Base-by-base conservation (phyloP, 2,888 invertebrate genomes). In the Caenorhabditis imperialis region DNA sequence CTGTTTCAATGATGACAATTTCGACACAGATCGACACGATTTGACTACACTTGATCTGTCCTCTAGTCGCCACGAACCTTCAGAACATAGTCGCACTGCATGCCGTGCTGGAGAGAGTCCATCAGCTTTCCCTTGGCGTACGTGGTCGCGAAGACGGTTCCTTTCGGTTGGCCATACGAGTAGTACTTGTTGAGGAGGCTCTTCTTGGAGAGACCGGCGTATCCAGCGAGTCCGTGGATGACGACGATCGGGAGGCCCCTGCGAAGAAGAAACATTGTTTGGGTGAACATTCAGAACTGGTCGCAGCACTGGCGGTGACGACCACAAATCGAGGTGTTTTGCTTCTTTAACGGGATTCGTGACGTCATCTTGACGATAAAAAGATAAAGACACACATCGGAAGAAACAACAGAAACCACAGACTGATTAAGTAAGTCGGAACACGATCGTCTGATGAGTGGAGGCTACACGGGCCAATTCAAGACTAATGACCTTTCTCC, bases 81-180 rank as follows among this genome's bases (percentile, higher is more conserved):
- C 30, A 75, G 51, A 16, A 75, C 75, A 58, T 75, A 75, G 44
- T 75, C 75, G n/a, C 75, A 75, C 25, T 75, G 75, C 75, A 75
- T 75, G 35, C 75, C 75, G 40, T 75, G 75, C 16, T 70, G 70
- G 35, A 75, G 37, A 38, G 75, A 75, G 48, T 75, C 70, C 70
- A 70, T 70, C 48, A 75, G 27, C 40, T 75, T 62, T 23, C 75
- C 75, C 22, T 63, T 33, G 0, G 75, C 75, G 38, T 75, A 75
- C 18, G 75, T 75, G 16, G 75, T 75, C n/a, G 61, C 62, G 48
- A 75, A 75, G 7, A 75, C 75, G 2, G 70, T 75, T 30, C 75
- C 75, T 40, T 65, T 67, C n/a, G 75, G 75, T 20, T 75, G 75
- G 18, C 75, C 75, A 53, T 75, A 75, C 37, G 75, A 75, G 30